Base-by-base conservation (phyloP, 2,113 vertebrate species). In the Propithecus coquereli region DNA sequence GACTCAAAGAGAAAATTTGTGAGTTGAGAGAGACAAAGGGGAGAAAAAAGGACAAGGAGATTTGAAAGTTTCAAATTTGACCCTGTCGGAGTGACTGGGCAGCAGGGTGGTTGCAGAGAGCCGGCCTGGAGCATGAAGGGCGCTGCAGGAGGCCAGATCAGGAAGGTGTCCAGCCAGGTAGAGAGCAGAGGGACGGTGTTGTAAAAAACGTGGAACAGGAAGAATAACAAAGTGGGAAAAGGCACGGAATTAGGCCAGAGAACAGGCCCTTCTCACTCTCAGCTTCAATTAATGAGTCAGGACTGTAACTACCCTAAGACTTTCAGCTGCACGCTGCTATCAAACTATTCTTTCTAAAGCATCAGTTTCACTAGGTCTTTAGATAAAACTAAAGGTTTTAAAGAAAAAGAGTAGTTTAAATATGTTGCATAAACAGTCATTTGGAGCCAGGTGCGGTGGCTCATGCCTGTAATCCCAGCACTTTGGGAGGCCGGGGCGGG, bases 381-480 rank as follows among this genome's bases (percentile, higher is more conserved):
- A 17, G 40, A 27, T 45, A 74, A 45, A 45, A 74, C 71, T 70
- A 45, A 74, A 74, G 25, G 37, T 45, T 74, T 74, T 45, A 45
- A 50, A 45, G 30, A 50, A 34, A 76, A 76, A 50, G 45, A 76
- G 27, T 76, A 47, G 16, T 11, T 68, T 68, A 68, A 68, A 76
- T 76, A 76, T 34, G 45, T 50, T 76, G 74, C 45, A 50, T 20
- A 50, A 76, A 76, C 14, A 32, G 37, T 73, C 70, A 73, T 43
- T 57, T 57, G 18, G 54, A n/a, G 20, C 22, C 1, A 11, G 68
- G 37, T 1, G 0, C 10, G 1, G 68, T 13, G 68, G 37, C 22
- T 71, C 37, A 40, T 1, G 22, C 37, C 22, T 71, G 68, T 40
- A 25, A 25, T 73, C 40, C 23, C 14, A 73, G 71, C 6, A 16